phyloP scores from a whole-genome alignment of 2,888 invertebrate genomes.

The Penaeus monodon region DNA sequence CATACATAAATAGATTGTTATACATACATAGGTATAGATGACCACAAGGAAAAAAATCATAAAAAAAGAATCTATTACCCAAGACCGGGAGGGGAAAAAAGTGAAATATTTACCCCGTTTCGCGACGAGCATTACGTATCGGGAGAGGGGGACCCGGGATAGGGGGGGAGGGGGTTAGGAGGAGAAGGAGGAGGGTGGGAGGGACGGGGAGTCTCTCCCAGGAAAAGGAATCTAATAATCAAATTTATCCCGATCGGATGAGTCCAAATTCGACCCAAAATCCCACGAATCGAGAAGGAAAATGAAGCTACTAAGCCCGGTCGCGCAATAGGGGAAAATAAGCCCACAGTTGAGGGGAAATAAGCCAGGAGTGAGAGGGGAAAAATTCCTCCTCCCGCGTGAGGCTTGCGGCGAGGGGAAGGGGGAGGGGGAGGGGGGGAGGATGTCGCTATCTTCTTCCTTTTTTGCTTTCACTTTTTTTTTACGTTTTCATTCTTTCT shows the following conservation, averaged over 20 bases:
- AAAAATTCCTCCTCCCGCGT: not conserved
- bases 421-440: not conserved
- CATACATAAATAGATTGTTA: not conserved
- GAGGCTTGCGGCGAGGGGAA: too few species aligned
- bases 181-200: too few species aligned
- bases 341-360: not conserved
- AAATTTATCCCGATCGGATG: constrained; percentile 40
- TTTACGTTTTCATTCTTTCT: not conserved
- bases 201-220: too few species aligned
- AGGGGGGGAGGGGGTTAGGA: too few species aligned
- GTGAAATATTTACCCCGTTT: too few species aligned
- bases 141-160: too few species aligned
- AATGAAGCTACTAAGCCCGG: constrained; percentile 45
- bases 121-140: too few species aligned
- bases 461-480: not conserved
- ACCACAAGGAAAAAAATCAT: too few species aligned
- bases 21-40: too few species aligned
- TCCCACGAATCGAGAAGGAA: constrained; percentile 36
- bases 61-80: too few species aligned
- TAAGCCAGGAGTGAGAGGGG: not conserved
- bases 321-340: constrained; percentile 1
- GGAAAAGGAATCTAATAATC: constrained; percentile 22
- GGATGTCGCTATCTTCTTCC: not conserved
- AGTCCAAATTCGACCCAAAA: constrained; percentile 22
- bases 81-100: too few species aligned